A percentile compares a stretch with the other conserved stretches of the same genome.
phyloP scores from a whole-genome alignment of 2,888 invertebrate genomes.

The Brachypalpus laphriformis region DNA sequence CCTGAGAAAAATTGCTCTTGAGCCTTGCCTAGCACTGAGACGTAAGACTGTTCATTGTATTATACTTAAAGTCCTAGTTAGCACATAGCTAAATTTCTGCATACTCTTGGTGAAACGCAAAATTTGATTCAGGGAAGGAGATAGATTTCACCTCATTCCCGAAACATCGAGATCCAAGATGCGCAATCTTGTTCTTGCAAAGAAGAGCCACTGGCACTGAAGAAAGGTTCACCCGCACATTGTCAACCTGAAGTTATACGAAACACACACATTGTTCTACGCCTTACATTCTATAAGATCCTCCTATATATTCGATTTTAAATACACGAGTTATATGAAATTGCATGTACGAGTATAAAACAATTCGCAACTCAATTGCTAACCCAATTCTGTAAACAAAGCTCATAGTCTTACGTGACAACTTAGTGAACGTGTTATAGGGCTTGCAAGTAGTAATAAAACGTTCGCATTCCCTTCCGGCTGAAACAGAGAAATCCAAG shows the following conservation, averaged over 20 bases:
- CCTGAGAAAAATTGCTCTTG: no score
- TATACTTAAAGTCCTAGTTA: no score
- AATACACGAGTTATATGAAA: slow-evolving; percentile 3
- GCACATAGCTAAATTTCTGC: no score
- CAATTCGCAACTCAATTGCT: slow-evolving; percentile 34
- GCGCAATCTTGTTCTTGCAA: no score
- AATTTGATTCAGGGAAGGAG: no score
- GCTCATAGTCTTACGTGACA: slow-evolving; percentile 51
- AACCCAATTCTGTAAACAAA: slow-evolving; percentile 52
- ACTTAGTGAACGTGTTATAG: slow-evolving; percentile 31
- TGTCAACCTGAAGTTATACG: not conserved
- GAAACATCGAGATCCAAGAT: no score
- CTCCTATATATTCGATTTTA: not conserved
- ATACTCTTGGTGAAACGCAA: no score
- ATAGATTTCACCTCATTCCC: no score
- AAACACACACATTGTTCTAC: not conserved
- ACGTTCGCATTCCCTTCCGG: slow-evolving; percentile 43
- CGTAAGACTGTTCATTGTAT: no score
- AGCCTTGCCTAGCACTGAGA: no score
- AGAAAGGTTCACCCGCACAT: no score
- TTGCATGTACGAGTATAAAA: slow-evolving; percentile 4
- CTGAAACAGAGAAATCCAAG: slow-evolving; percentile 6
- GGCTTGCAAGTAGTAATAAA: slow-evolving; percentile 29
- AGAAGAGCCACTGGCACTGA: no score
- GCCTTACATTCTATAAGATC: not conserved